Percentiles rank a stretch among this genome's conserved stretches.
Conservation (phyloP, 1,140 invertebrate species). For the Trichogramma pretiosum region DNA sequence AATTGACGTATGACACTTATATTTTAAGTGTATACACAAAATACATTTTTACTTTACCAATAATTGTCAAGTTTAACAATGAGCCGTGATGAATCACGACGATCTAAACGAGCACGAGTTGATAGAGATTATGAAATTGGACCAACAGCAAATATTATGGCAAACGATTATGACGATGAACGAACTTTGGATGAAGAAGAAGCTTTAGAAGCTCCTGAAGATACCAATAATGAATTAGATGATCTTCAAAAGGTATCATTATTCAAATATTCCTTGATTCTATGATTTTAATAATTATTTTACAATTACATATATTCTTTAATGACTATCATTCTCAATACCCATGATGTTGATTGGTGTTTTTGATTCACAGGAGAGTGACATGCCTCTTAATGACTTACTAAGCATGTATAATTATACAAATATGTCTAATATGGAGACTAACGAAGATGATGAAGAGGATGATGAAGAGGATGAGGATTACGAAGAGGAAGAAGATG, state of each 20-base stretch:
- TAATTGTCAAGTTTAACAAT: no score
- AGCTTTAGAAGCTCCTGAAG: conserved; percentile 78
- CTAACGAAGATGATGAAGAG: conserved; percentile 44
- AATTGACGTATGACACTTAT: no score
- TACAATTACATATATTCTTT: no score
- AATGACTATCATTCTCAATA: no score
- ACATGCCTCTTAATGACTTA: conserved; percentile 91
- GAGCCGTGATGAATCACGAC: conserved; percentile 14
- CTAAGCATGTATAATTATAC: conserved; percentile 78
- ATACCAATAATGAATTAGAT: conserved; percentile 78
- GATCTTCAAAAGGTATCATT: conserved; percentile 78
- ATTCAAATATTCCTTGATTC: no score
- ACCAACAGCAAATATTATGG: conserved; percentile 77
- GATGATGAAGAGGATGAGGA: conserved; percentile 44
- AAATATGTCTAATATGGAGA: conserved; percentile 34
- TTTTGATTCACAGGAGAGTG: conserved; percentile 51
- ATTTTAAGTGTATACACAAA: no score
- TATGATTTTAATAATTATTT: no score
- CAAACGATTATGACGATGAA: conserved; percentile 96
- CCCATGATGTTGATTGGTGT: no score
- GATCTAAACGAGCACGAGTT: conserved; percentile 28
- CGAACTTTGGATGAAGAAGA: conserved; percentile 93
- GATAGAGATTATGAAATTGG: conserved; percentile 57
- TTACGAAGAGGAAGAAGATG: conserved; percentile 31
- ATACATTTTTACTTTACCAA: no score